These are phyloP conservation scores for Choreutis nemorana DNA, from an alignment of 2,888 invertebrate species.

Conservation along the genomic window DNA sequence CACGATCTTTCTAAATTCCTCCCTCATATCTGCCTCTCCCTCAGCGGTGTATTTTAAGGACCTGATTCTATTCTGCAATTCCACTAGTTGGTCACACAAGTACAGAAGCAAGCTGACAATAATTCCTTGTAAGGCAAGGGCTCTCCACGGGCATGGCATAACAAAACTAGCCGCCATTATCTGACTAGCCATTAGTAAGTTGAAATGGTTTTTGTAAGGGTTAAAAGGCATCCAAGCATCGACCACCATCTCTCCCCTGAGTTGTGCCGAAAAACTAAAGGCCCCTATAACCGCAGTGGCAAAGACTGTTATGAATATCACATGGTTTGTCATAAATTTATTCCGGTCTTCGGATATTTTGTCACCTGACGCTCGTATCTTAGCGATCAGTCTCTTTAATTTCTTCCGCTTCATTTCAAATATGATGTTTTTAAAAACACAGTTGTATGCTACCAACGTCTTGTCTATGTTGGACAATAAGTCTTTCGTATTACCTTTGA, in stretches of 20 bases:
- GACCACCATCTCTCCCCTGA: slow-evolving; percentile 30
- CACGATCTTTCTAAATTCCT: slow-evolving; percentile 27
- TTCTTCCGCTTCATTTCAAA: slow-evolving; percentile 27
- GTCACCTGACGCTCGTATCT: slow-evolving; percentile 36
- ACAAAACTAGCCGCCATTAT: slow-evolving; percentile 21
- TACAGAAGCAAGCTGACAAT: slow-evolving; percentile 43
- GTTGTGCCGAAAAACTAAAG: slow-evolving; percentile 24
- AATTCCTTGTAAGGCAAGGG: slow-evolving; percentile 39
- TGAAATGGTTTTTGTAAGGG: slow-evolving; percentile 22
- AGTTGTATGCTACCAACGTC: slow-evolving; percentile 31
- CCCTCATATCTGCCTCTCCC: slow-evolving; percentile 18
- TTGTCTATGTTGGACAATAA: slow-evolving; percentile 37
- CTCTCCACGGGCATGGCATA: slow-evolving; percentile 28
- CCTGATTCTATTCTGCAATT: slow-evolving; percentile 26
- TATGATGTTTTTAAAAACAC: slow-evolving; percentile 27
- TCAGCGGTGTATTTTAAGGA: slow-evolving; percentile 20
- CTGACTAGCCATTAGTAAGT: slow-evolving; percentile 25
- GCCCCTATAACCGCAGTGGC: slow-evolving; percentile 17
- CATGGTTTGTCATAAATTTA: slow-evolving; percentile 25
- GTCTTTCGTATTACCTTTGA: slow-evolving; percentile 19
- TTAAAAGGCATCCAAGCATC: slow-evolving; percentile 51
- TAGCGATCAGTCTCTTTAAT: slow-evolving; percentile 23
- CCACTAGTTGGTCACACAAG: slow-evolving; percentile 38
- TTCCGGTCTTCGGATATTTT: slow-evolving; percentile 22
- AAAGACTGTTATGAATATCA: slow-evolving; percentile 20